Percentiles rank a stretch among this genome's conserved stretches.
phyloP scores from a whole-genome alignment of 2,113 vertebrate species.

The Cinclus mexicanus region DNA sequence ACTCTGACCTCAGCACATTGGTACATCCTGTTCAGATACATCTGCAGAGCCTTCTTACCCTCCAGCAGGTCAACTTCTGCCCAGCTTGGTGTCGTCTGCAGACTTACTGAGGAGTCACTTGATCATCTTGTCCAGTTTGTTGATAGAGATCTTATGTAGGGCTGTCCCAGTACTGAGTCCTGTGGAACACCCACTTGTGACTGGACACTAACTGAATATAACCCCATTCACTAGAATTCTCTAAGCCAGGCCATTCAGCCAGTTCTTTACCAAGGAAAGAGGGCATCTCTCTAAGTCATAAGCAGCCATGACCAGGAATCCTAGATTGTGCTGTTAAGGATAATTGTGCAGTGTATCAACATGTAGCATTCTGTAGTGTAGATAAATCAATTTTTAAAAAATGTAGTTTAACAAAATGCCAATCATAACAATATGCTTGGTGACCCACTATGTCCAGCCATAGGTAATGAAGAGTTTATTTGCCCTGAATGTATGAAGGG shows the following conservation, averaged over 20 bases:
- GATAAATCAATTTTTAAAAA: neutral
- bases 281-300: neutral
- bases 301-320: neutral
- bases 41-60: neutral
- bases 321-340: neutral
- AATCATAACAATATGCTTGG: neutral
- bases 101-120: neutral
- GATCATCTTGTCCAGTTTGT: neutral
- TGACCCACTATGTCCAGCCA: neutral
- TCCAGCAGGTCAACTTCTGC: neutral
- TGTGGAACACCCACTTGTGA: neutral
- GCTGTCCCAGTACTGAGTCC: too few species aligned
- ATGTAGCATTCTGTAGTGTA: neutral
- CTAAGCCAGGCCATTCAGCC: too few species aligned
- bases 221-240: neutral
- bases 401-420: neutral
- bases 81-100: neutral
- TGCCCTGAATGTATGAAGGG: neutral
- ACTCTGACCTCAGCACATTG: neutral
- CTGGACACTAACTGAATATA: accelerated
- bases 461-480: neutral
- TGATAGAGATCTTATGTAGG: neutral
- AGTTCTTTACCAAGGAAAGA: neutral
- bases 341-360: neutral
- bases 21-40: neutral